Conservation (phyloP, 2,888 invertebrate genomes). For the Leptogaster cylindrica region DNA sequence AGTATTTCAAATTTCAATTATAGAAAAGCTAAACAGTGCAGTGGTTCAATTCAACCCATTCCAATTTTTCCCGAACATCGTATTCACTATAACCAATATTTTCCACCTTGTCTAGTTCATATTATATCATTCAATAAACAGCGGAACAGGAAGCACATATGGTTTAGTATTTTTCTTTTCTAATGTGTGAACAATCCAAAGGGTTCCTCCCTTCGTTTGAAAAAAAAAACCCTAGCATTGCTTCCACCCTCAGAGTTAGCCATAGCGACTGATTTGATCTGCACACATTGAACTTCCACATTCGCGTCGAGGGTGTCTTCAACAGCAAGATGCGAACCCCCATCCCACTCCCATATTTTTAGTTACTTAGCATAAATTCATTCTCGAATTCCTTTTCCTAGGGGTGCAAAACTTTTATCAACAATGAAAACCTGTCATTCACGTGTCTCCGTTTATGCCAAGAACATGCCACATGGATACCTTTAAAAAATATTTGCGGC, state of each 20-base stretch:
- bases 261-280: conserved; percentile 27
- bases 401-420: too few species aligned
- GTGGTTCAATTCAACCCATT: too few species aligned
- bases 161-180: background rate
- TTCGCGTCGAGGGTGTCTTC: conserved; percentile 16
- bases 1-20: too few species aligned
- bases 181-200: too few species aligned
- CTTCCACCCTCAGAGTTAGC: background rate
- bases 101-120: conserved; percentile 21
- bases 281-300: conserved; percentile 28
- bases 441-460: conserved; percentile 27
- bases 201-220: too few species aligned
- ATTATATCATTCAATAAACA: conserved; percentile 3
- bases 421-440: conserved; percentile 7
- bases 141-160: background rate
- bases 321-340: background rate
- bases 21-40: too few species aligned
- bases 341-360: too few species aligned
- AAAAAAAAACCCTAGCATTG: background rate
- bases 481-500: background rate
- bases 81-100: conserved; percentile 9
- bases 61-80: too few species aligned
- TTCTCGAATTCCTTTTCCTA: too few species aligned
- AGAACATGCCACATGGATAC: too few species aligned
- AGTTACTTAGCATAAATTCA: too few species aligned